phyloP scores from a whole-genome alignment of 2,797 vertebrate genomes.

The Lagodon rhomboides region DNA sequence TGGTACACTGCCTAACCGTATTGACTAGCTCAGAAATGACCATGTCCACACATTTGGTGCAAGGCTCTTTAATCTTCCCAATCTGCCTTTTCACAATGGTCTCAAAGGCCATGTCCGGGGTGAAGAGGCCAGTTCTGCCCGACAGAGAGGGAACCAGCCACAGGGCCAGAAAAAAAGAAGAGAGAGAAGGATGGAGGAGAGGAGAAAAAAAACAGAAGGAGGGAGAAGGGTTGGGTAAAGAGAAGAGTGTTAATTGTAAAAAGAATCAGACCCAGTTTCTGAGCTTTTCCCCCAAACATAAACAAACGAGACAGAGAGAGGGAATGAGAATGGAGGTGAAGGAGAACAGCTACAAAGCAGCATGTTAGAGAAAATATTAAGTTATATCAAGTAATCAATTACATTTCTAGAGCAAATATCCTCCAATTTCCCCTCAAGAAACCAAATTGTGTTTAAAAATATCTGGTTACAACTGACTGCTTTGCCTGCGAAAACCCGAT shows the following conservation, averaged over 20 bases:
- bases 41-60: conserved; percentile 99
- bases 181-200: conserved; percentile 47
- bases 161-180: conserved; percentile 44
- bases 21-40: conserved; percentile 99
- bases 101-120: conserved; percentile 99
- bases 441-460: background rate
- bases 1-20: conserved; percentile 99
- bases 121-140: conserved; percentile 99
- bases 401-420: background rate
- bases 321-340: background rate
- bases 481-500: no score
- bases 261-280: conserved; percentile 45
- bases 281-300: conserved; percentile 37
- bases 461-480: no score
- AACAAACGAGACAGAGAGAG: conserved; percentile 30
- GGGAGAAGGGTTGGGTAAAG: conserved; percentile 74
- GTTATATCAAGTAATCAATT: background rate
- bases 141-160: conserved; percentile 77
- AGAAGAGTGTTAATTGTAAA: conserved; percentile 82
- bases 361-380: background rate
- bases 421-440: background rate
- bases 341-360: conserved; percentile 1
- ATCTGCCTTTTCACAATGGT: conserved; percentile 99
- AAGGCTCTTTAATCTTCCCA: conserved; percentile 99
- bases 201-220: conserved; percentile 55